phyloP scores from a whole-genome alignment of 2,888 invertebrate genomes.

The Enoplolaimus lenunculus region DNA sequence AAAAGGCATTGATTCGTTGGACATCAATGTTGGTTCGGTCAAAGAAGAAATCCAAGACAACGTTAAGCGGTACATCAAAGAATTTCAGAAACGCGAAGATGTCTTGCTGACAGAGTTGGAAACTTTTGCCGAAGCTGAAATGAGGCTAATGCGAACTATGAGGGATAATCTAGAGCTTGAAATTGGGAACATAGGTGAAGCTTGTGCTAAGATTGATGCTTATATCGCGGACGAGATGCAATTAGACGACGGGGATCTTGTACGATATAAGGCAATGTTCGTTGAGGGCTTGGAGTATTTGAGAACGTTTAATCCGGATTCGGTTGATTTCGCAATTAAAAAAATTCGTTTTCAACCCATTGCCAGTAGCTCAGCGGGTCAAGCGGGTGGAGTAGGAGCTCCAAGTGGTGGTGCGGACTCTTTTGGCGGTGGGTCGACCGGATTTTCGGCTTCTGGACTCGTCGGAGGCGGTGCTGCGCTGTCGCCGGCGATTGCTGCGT shows the following conservation, averaged over 20 bases:
- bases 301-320: constrained; percentile 75
- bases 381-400: not conserved
- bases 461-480: constrained; percentile 71
- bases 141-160: constrained; percentile 65
- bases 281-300: constrained; percentile 86
- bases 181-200: constrained; percentile 82
- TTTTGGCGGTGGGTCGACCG: constrained; percentile 44
- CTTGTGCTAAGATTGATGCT: constrained; percentile 88
- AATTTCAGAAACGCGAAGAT: constrained; percentile 51
- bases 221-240: constrained; percentile 46
- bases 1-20: constrained; percentile 70
- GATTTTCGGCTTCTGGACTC: constrained; percentile 45
- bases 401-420: constrained; percentile 85
- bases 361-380: too few relatives aligned
- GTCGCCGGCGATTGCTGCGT: constrained; percentile 66
- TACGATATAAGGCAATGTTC: constrained; percentile 90
- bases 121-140: constrained; percentile 71
- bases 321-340: constrained; percentile 42
- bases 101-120: constrained; percentile 52
- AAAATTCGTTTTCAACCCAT: constrained; percentile 52
- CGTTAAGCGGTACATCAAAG: constrained; percentile 35
- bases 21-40: constrained; percentile 74
- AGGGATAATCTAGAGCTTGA: constrained; percentile 88
- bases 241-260: constrained; percentile 64
- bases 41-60: constrained; percentile 79